These are phyloP conservation scores for Polypedilum vanderplanki DNA, from an alignment of 1,140 invertebrate genomes.

Conservation along the genomic window DNA sequence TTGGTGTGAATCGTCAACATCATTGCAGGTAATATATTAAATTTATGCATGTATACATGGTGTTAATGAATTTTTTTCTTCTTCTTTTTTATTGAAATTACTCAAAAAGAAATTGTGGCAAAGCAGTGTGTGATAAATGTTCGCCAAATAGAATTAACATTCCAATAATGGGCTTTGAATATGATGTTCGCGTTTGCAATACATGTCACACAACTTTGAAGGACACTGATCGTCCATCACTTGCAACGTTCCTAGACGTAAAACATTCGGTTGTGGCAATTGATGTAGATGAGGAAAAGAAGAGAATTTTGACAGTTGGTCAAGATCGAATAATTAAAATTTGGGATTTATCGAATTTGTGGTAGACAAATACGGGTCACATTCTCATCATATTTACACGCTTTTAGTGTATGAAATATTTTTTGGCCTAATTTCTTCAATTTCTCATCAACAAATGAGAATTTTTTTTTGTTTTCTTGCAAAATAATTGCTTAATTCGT, in stretches of 20 bases:
- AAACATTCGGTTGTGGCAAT: slow-evolving; percentile 86
- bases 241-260: slow-evolving; percentile 91
- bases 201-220: slow-evolving; percentile 77
- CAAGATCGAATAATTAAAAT: slow-evolving; percentile 93
- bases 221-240: slow-evolving; percentile 75
- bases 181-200: slow-evolving; percentile 92
- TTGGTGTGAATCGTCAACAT: slow-evolving; percentile 81
- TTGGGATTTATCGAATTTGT: slow-evolving; percentile 49
- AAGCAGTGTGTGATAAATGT: slow-evolving; percentile 88
- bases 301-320: slow-evolving; percentile 82
- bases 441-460: not conserved
- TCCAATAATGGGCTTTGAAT: slow-evolving; percentile 96
- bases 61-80: not conserved
- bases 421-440: not conserved
- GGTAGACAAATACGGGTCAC: slow-evolving; percentile 34
- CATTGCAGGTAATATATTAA: slow-evolving; percentile 58
- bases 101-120: slow-evolving; percentile 65
- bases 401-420: not conserved
- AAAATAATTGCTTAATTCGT: not conserved
- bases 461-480: not conserved
- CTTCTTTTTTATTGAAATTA: not conserved
- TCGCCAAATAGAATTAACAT: slow-evolving; percentile 80
- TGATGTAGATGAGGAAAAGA: slow-evolving; percentile 80
- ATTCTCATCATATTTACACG: not conserved
- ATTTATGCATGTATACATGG: too few relatives aligned